Base-by-base conservation (phyloP, 2,888 invertebrate species). In the Macrosiphum euphorbiae region DNA sequence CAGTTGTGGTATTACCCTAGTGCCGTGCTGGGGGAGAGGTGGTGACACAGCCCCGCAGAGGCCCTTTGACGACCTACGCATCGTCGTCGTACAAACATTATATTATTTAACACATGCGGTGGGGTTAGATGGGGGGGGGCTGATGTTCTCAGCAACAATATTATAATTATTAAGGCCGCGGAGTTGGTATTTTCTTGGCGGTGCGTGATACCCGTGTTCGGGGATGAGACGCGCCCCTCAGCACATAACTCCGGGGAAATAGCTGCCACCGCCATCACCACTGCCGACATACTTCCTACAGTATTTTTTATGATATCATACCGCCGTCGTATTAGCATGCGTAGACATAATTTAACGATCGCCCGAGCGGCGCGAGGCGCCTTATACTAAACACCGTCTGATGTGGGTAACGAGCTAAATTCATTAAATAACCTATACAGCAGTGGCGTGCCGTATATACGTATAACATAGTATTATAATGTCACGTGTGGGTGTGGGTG, bases 311-410 rank as follows among this genome's bases (percentile, higher is more conserved):
- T 35, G 20, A 78, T 41, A 20, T 35, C 20, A 20, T 78, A 78
- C 78, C 8, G 78, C 35, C 35, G 35, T 35, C 78, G 8, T 35
- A 78, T 78, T 78, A 35, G 78, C 78, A 78, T 35, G 35, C 78
- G 78, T 78, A 78, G 78, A 78, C 78, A 78, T 78, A 35, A 78
- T 78, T 78, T 78, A 78, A 78, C 78, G 78, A 78, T 78, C 78
- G 78, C 20, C 35, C 1, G 3, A 35, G 35, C 35, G 35, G 78
- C 35, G 35, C 78, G 78, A 20, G 35, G 78, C 35, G 35, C 78
- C 78, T 35, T 35, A 28, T 5, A 20, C 20, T 35, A 35, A 20
- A 78, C 35, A 3, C 35, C 78, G 78, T 35, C 78, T 78, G 35
- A 78, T 35, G 78, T 35, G 67, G 16, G 78, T 78, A 78, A 78